Base-by-base conservation (phyloP, 1,140 invertebrate genomes). In the Drosophila asahinai region DNA sequence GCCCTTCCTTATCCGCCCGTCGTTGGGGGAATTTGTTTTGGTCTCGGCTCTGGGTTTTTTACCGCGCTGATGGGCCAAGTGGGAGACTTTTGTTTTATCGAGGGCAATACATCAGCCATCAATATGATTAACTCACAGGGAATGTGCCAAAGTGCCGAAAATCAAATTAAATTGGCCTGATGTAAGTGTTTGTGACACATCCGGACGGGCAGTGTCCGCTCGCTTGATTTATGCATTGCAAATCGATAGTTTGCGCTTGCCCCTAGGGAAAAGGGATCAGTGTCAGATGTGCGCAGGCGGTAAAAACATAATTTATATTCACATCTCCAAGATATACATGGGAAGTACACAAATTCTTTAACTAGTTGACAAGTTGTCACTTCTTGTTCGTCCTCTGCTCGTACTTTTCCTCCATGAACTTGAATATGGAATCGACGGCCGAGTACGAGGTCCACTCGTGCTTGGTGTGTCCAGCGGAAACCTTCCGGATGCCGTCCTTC, bases 391-490 rank as follows among this genome's bases (percentile, higher is more conserved):
- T 9, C 22, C 61, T 68, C 30, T 86, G 59, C 25, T 81, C 67
- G 43, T 93, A 93, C 60, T 86, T 93, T n/a, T 93, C 76, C 62
- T 94, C 92, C 2, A 95, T 66, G 66, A 93, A 95, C 60, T 93
- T 92, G 65, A 95, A 95, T 30, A 95, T 84, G 9, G 94, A 94
- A 47, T 94, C 93, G 45, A 94, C 94, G 33, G 94, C 93, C 43
- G 93, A 87, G 73, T 93, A 94, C 0, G 94, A 94, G 27, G 94
- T 94, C 94, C 94, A 94, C 77, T 95, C 94, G 63, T 95, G 94
- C 62, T 94, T 93, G 8, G 74, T 64, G 78, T 94, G 93, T 22
- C 94, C 94, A 72, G 94, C 94, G 25, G 94, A 95, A 70, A 94
- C 92, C 61, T 89, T 77, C 38, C 74, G 83, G 33, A 94, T 91